A percentile compares a stretch with the other conserved stretches of the same genome.
Evolutionary conservation across 2,888 invertebrate species (phyloP).

Genomic region (Galerucella nymphaeae): DNA sequence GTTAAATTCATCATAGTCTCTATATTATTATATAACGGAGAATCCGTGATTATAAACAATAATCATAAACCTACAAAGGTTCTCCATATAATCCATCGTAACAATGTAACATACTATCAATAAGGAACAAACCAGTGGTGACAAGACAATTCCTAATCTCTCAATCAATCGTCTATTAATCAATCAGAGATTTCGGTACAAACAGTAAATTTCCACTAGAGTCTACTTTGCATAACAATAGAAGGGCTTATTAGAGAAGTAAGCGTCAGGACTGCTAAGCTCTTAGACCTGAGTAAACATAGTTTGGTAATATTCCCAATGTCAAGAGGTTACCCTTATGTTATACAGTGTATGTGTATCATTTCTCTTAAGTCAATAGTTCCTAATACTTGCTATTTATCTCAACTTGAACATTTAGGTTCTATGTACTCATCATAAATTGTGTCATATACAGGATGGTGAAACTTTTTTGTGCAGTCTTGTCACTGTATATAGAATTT

Average conservation of each 20-base stretch:
- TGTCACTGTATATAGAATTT: too few relatives aligned
- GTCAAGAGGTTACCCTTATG: constrained; percentile 50
- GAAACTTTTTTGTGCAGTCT: too few relatives aligned
- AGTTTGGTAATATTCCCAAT: constrained; percentile 49
- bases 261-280: constrained; percentile 50
- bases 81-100: constrained; percentile 19
- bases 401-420: constrained; percentile 41
- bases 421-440: constrained; percentile 38
- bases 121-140: constrained; percentile 25
- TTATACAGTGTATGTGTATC: constrained; percentile 41
- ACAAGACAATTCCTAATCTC: constrained; percentile 37
- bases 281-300: constrained; percentile 55
- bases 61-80: constrained; percentile 26
- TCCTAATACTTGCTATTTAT: constrained; percentile 38
- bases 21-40: not conserved
- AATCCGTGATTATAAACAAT: constrained; percentile 1
- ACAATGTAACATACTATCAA: constrained; percentile 31
- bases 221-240: constrained; percentile 53
- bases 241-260: constrained; percentile 49
- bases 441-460: constrained; percentile 19
- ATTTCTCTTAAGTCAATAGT: constrained; percentile 45
- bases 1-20: not conserved
- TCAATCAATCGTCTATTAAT: constrained; percentile 46
- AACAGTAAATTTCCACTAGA: constrained; percentile 46
- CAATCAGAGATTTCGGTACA: constrained; percentile 48